Evolutionary conservation across 1,140 invertebrate species (phyloP), one percentile per base, ranked within the genome.

Genomic region (Temnothorax nylanderi): DNA sequence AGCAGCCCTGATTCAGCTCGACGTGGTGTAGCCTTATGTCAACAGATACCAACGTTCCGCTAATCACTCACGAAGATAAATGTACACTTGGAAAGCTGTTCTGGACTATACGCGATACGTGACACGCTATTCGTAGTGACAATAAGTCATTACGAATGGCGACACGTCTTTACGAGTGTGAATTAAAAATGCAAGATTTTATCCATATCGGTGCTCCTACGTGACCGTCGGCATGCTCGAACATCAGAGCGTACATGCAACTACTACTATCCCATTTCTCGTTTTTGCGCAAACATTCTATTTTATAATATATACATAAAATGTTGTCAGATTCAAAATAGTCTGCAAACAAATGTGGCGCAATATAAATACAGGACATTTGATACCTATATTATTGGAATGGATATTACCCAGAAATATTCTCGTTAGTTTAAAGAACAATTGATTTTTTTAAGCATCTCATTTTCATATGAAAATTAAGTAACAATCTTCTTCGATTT

Each of bases 1-100:
- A 92, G 89, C 86, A 93, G 92, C 34, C 88, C 94, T 93, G 91
- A 92, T 93, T 94, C 93, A 92, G 94, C 94, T 90, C 71, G 80
- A 85, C 86, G 54, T 84, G 67, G 86, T 88, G 75, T 93, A 94
- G 94, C 93, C 94, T 94, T 93, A 90, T 91, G 90, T 94, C 92
- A 93, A 94, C 94, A 94, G 88, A 92, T 91, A 91, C 88, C 21
- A 11, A 32, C 26, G 47, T 87, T 74, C 26, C 34, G 21, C 65
- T 87, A 82, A 87, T 81, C 80, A 84, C 69, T 84, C 80, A 84
- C 67, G 10, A 47, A 44, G 49, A 51, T 51, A 67, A 88, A 88
- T 60, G 71, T n/a, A 47, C 71, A 85, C 69, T 85, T 67, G 37
- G 26, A 18, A 81, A 77, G 65, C 65, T 58, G 65, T 64, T 78